Evolutionary conservation across 2,113 vertebrate genomes (phyloP).

Genomic region (Gnathonemus echidnorhynchus): DNA sequence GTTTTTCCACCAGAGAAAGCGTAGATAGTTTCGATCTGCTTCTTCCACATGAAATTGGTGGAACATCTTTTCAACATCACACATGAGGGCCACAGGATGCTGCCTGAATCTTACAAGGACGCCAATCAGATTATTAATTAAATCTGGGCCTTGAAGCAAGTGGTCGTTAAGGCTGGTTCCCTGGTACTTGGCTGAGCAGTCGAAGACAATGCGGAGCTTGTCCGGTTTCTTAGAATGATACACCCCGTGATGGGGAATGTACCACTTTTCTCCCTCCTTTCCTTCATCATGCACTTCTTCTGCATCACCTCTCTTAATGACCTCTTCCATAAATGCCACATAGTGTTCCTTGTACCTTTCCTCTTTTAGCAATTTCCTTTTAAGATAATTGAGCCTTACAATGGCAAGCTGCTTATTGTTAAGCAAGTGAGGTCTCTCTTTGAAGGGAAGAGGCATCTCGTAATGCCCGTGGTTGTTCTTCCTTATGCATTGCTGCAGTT

Average conservation of each 20-base stretch:
- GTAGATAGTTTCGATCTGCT: too few species aligned
- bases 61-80: too few species aligned
- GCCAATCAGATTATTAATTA: background rate
- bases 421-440: background rate
- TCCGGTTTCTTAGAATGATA: constrained; percentile 10
- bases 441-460: too few species aligned
- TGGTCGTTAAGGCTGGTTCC: constrained; percentile 5
- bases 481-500: too few species aligned
- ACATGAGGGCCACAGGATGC: background rate
- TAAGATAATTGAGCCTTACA: background rate
- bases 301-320: background rate
- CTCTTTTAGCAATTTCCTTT: background rate
- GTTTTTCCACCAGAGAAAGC: too few species aligned
- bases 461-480: too few species aligned
- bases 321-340: background rate
- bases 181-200: background rate
- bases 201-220: background rate
- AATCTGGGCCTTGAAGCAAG: background rate
- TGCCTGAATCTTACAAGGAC: background rate
- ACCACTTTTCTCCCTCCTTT: background rate
- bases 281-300: background rate
- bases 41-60: too few species aligned
- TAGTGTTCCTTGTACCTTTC: background rate
- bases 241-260: background rate
- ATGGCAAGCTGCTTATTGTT: background rate